phyloP scores from a whole-genome alignment of 2,888 invertebrate genomes.

The Tachina lurida region DNA sequence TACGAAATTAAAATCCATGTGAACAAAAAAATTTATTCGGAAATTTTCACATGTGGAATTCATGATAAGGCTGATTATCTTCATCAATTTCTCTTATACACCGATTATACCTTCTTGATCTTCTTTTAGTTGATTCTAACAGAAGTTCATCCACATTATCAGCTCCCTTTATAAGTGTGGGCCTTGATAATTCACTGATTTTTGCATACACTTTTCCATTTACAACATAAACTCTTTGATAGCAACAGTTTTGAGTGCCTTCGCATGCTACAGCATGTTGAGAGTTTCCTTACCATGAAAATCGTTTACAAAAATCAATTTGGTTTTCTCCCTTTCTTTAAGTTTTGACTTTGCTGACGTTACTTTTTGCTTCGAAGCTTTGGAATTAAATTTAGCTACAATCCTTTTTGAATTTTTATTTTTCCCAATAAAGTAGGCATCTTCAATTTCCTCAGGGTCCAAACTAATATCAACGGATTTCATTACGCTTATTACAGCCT shows the following conservation, averaged over 20 bases:
- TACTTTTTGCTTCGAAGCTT: constrained; percentile 30
- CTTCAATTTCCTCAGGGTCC: neutral
- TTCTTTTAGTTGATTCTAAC: neutral
- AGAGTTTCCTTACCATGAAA: no score
- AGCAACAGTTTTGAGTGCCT: constrained; percentile 9
- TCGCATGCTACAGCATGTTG: neutral
- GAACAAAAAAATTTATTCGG: no score
- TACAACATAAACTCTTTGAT: constrained; percentile 1
- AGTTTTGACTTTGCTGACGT: constrained; percentile 17
- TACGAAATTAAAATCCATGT: no score
- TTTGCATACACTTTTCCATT: neutral
- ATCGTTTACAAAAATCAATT: constrained; percentile 25
- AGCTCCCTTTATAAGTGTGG: constrained; percentile 13
- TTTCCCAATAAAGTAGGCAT: constrained; percentile 31
- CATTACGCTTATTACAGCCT: no score
- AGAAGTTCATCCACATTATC: constrained; percentile 13
- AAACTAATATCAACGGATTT: no score
- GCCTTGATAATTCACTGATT: constrained; percentile 2
- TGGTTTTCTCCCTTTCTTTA: constrained; percentile 11
- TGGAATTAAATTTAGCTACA: neutral
- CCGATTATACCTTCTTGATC: no score
- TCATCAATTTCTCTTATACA: no score
- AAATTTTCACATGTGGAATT: no score
- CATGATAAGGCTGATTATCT: neutral
- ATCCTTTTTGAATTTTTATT: constrained; percentile 14